These are phyloP conservation scores for Anguilla megastoma DNA, from an alignment of 2,797 vertebrate species.

Conservation along the genomic window DNA sequence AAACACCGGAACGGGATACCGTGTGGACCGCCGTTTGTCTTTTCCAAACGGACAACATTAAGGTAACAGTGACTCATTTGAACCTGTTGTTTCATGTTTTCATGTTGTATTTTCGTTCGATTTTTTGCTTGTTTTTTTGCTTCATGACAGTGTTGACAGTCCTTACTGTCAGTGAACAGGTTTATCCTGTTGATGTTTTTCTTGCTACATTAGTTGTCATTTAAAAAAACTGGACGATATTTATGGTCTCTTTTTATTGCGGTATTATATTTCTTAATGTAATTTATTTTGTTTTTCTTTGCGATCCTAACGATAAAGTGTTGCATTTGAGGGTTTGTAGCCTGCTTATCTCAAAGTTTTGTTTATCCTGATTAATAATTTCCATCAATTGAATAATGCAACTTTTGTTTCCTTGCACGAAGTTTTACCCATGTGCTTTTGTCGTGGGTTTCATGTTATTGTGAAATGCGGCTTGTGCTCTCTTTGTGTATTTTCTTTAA, in stretches of 20 bases:
- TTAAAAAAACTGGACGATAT: not conserved
- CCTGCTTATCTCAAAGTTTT: not conserved
- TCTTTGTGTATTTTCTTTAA: not conserved
- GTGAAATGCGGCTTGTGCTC: not conserved
- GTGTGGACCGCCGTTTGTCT: constrained; percentile 67
- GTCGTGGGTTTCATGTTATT: constrained; percentile 23
- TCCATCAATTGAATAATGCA: not conserved
- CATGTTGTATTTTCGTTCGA: constrained; percentile 21
- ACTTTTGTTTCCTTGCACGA: constrained; percentile 26
- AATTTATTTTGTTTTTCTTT: not conserved
- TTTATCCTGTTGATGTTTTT: not conserved
- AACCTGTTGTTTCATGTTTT: constrained; percentile 31
- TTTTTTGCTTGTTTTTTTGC: constrained; percentile 31
- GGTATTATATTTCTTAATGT: constrained; percentile 3
- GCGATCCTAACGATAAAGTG: not conserved
- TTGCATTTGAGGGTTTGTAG: not conserved
- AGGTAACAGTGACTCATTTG: constrained; percentile 74
- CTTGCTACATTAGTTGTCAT: constrained; percentile 14
- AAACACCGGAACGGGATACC: constrained; percentile 57
- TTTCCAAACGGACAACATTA: constrained; percentile 73
- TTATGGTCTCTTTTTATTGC: not conserved
- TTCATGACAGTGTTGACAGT: constrained; percentile 24
- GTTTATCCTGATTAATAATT: not conserved
- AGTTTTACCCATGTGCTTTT: constrained; percentile 24
- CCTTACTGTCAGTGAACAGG: constrained; percentile 26